phyloP scores from a whole-genome alignment of 2,888 invertebrate species.

The Cantharis nigra region DNA sequence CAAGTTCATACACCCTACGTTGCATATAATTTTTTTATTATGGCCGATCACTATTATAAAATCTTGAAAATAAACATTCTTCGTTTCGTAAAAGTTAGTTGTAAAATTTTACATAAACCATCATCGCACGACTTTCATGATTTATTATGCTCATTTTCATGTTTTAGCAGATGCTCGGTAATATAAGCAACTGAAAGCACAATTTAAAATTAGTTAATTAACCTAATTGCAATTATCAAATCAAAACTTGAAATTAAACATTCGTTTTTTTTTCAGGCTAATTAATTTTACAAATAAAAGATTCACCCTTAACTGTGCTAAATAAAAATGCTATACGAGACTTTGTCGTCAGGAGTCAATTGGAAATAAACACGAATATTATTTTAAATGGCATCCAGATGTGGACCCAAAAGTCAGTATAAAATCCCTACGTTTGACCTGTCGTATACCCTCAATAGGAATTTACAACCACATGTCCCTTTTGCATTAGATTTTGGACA shows the following conservation, averaged over 20 bases:
- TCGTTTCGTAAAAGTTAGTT: not conserved
- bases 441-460: not conserved
- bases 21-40: not conserved
- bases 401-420: not conserved
- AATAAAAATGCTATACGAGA: no score
- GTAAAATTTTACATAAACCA: not conserved
- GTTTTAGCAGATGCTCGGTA: not conserved
- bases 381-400: not conserved
- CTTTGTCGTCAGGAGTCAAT: not conserved
- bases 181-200: not conserved
- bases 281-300: no score
- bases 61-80: not conserved
- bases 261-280: no score
- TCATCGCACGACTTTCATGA: not conserved
- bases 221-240: not conserved
- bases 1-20: not conserved
- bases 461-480: slow-evolving; percentile 15
- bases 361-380: not conserved
- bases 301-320: no score
- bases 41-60: not conserved
- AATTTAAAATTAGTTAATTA: not conserved
- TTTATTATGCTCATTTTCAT: not conserved
- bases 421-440: not conserved
- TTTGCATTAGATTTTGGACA: not conserved
- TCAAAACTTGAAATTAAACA: not conserved